Base-by-base conservation (phyloP, 2,888 invertebrate species). In the Quadroppia sp. region DNA sequence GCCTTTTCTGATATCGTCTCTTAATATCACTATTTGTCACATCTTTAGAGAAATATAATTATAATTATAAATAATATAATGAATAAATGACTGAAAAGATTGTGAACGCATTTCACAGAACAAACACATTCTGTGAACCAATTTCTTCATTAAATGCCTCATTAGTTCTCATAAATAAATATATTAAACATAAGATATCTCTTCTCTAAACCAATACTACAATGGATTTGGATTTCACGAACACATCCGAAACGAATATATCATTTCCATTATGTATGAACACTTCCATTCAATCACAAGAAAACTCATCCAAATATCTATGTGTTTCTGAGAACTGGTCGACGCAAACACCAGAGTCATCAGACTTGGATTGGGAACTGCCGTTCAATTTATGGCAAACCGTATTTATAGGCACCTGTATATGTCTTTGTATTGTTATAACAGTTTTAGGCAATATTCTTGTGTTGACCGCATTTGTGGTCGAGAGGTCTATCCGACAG, bases 361-460 rank as follows among this genome's bases (percentile, higher is more conserved):
- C 1, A 42, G 67, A 61, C 17, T 7, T 32, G 32, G 23, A 40
- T 40, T 67, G 40, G 36, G 40, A 42, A 42, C 23, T 40, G 71
- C 93, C 93, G 6, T 94, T 95, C 82, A 89, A 90, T 75, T 85
- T 92, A 70, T 94, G 95, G 94, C 88, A 93, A 83, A 91, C 93
- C 15, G 88, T 92, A 76, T 86, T 93, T 80, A 92, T 97, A 78
- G 94, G 94, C 30, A 87, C 93, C 69, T 89, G 91, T 80, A 86
- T 96, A 77, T 89, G 90, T 36, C 85, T 93, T 77, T 94, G 94
- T 82, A 94, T 95, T 79, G 86, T 97, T 61, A 86, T 96, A 78
- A 97, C 97, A 0, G 90, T 97, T 76, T 89, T 91, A 76, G 99
- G 99, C 73, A 99, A 99, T 82, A 91, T 97, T 73, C 87, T 99